Conservation (phyloP, 2,113 vertebrate genomes). For the Paralichthys olivaceus region DNA sequence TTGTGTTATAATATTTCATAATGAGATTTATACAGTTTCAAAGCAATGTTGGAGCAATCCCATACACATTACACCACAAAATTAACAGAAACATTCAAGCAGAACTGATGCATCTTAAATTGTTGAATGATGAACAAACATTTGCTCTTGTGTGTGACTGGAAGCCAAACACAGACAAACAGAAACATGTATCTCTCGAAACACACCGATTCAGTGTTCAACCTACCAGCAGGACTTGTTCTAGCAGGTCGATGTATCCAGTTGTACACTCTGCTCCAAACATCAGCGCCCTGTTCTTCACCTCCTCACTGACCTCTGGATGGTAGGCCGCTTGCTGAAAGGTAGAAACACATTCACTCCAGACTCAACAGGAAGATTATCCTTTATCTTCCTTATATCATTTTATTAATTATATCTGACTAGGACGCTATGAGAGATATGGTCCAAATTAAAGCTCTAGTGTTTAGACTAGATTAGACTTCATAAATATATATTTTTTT, state of each 20-base stretch:
- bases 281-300: slow-evolving; percentile 88
- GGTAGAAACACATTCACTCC: slow-evolving; percentile 17
- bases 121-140: too few relatives aligned
- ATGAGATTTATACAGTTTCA: too few relatives aligned
- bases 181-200: too few relatives aligned
- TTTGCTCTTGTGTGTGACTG: too few relatives aligned
- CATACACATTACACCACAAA: neutral
- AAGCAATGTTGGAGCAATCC: too few relatives aligned
- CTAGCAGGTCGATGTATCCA: slow-evolving; percentile 92
- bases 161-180: too few relatives aligned
- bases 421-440: neutral
- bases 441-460: neutral
- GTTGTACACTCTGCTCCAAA: slow-evolving; percentile 92
- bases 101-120: too few relatives aligned
- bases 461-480: neutral
- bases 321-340: slow-evolving; percentile 94
- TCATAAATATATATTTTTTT: neutral
- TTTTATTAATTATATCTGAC: neutral
- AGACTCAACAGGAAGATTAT: neutral
- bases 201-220: neutral
- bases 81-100: neutral
- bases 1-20: too few relatives aligned
- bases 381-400: neutral
- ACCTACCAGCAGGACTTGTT: slow-evolving; percentile 92
- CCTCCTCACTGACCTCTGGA: slow-evolving; percentile 89